Conservation (phyloP, 2,113 vertebrate genomes). For the Ia io region DNA sequence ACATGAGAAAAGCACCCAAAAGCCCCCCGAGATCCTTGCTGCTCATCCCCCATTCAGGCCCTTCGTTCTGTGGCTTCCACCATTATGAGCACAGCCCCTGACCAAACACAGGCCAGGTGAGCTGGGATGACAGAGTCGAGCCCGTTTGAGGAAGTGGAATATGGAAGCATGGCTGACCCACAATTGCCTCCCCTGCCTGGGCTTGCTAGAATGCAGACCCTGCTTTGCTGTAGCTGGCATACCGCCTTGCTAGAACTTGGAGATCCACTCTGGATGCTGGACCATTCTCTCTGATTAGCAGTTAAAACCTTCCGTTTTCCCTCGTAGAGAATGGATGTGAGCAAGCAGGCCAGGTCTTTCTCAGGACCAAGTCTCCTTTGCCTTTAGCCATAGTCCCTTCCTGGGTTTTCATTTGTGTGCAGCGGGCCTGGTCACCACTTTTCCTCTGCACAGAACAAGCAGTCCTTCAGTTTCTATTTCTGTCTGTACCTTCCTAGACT, state of each 20-base stretch:
- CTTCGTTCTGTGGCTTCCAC: not conserved
- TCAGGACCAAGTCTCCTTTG: not conserved
- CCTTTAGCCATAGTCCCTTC: not conserved
- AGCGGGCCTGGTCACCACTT: not conserved
- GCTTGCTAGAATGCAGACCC: not conserved
- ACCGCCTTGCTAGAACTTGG: not conserved
- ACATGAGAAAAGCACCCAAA: not conserved
- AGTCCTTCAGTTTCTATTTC: not conserved
- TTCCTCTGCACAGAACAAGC: too few relatives aligned
- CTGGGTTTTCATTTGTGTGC: not conserved
- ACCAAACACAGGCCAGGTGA: not conserved
- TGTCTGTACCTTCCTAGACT: slow-evolving; percentile 83
- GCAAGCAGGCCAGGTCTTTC: not conserved
- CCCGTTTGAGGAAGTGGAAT: not conserved
- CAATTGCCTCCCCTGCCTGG: not conserved
- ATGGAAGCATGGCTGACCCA: not conserved
- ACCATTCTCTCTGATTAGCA: not conserved
- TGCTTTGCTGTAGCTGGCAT: not conserved
- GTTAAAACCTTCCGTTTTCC: not conserved
- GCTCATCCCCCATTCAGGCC: not conserved
- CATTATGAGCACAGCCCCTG: not conserved
- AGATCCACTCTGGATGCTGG: not conserved
- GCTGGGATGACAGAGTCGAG: not conserved
- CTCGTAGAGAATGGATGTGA: not conserved
- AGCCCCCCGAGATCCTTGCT: not conserved